Conservation (phyloP, 2,888 invertebrate genomes). For the Orthosia gothica region DNA sequence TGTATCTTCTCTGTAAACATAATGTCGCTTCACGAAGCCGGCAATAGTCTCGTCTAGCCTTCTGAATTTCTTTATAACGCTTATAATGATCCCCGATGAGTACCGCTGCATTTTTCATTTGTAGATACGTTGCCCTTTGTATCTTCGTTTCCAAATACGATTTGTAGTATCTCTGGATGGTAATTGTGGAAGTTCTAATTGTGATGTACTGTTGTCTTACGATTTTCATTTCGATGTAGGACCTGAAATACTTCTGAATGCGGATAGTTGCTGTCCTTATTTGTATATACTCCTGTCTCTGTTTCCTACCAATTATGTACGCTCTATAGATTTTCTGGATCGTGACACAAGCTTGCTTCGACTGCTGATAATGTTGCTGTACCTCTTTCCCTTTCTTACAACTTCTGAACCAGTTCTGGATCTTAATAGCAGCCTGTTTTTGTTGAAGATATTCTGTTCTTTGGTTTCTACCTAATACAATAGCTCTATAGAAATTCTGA, state of each 20-base stretch:
- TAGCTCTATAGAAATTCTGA: conserved; percentile 85
- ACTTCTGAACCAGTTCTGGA: conserved; percentile 89
- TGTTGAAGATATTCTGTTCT: conserved; percentile 76
- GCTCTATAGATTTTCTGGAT: conserved; percentile 88
- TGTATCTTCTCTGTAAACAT: conserved; percentile 85
- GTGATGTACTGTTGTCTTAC: conserved; percentile 75
- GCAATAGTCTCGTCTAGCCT: conserved; percentile 78
- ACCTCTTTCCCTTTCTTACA: conserved; percentile 72
- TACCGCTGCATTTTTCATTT: conserved; percentile 72
- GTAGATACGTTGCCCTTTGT: conserved; percentile 72
- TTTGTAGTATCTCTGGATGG: conserved; percentile 78
- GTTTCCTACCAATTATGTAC: conserved; percentile 76
- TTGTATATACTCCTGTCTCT: conserved; percentile 79
- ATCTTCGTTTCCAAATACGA: conserved; percentile 75
- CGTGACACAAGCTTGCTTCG: conserved; percentile 79
- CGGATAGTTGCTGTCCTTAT: conserved; percentile 80
- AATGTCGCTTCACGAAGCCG: conserved; percentile 80
- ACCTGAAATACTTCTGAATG: conserved; percentile 82
- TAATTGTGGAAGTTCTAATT: conserved; percentile 73
- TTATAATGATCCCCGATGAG: conserved; percentile 73
- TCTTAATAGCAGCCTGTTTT: conserved; percentile 78
- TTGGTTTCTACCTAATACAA: conserved; percentile 73
- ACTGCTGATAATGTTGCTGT: conserved; percentile 74
- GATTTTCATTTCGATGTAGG: conserved; percentile 78
- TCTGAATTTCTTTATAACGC: conserved; percentile 73